Evolutionary conservation across 2,888 invertebrate genomes (phyloP), one percentile per base, ranked within the genome.

Genomic region (Bimastos eiseni): DNA sequence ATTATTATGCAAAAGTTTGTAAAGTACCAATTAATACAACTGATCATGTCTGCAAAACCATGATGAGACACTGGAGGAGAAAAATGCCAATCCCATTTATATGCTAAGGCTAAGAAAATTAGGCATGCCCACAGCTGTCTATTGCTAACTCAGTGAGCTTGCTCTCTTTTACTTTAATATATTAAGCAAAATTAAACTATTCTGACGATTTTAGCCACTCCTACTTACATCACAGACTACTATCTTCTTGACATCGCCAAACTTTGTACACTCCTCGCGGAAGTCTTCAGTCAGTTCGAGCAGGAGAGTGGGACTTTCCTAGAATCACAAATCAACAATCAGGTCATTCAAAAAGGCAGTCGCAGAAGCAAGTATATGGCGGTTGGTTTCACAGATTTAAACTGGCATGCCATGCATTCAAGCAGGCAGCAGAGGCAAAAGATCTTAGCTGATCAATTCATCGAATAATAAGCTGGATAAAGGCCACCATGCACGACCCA

Each of bases 221-320:
- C 30, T 11, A 96, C 97, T 96, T 95, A 97, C 97, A 95, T 99
- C 99, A 95, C 97, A 98, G 83, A 99, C 96, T 0, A 97, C 96
- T 37, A 99, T 97, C 96, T 98, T 98, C 92, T 97, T 97, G 0
- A 99, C 98, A 91, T 97, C 97, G 15, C 99, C 99, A 95, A 97
- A 97, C 95, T 98, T 98, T 11, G 96, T 94, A 95, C 98, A 98
- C 95, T 98, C 98, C 91, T 97, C 97, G 90, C 98, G 96, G 92
- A 99, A 96, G 94, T 98, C 98, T 93, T 97, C 97, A 94, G 98
- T 97, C 94, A 98, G 97, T 93, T 98, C 98, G 89, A 98, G 95
- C 92, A 99, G 97, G 90, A 98, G 95, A 84, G 97, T 96, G 0
- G 98, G 98, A 93, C 99, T 97, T 91, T 96, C 96, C 95, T 96